Base-by-base conservation (phyloP, 2,113 vertebrate genomes). In the Eulemur rufifrons region DNA sequence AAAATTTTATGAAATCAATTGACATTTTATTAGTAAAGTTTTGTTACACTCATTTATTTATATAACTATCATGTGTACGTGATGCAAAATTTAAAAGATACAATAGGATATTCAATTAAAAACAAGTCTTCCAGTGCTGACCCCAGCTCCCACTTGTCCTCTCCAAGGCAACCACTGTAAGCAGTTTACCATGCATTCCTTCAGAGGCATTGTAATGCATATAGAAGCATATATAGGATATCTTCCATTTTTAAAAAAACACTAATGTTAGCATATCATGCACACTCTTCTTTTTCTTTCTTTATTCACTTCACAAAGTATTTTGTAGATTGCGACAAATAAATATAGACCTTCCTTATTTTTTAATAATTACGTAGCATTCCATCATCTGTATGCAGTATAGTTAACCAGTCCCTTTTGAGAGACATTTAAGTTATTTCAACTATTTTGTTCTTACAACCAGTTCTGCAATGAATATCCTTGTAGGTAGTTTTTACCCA, bases 1-100 rank as follows among this genome's bases (percentile, higher is more conserved):
- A 64, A 73, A 85, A 34, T 85, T 86, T 95, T 76, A 42, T 71
- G 52, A 69, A 94, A 81, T 91, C 13, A 23, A 15, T 63, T 89
- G 73, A 23, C 25, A 84, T 69, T 66, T 87, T 87, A 50, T 80
- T 85, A 76, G n/a, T 66, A 86, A 85, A 93, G n/a, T 42, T 87
- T 83, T 8, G 20, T 78, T 71, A 42, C 52, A 63, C 71, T 88
- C 47, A 68, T 61, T 94, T 80, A 54, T 39, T 80, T 86, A 52
- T 37, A 56, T 69, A 90, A 45, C 34, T 81, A 64, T 47, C 73
- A 77, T n/a, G n/a, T 66, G 45, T 77, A 78, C 20, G 37, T 47
- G 32, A 39, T 42, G 37, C 27, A 63, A 56, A 94, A 90, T 59
- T 87, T 71, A 61, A 54, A 94, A 81, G 47, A 63, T 89, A 76